Conservation (phyloP, 2,113 vertebrate species). For the Malurus cyaneus region DNA sequence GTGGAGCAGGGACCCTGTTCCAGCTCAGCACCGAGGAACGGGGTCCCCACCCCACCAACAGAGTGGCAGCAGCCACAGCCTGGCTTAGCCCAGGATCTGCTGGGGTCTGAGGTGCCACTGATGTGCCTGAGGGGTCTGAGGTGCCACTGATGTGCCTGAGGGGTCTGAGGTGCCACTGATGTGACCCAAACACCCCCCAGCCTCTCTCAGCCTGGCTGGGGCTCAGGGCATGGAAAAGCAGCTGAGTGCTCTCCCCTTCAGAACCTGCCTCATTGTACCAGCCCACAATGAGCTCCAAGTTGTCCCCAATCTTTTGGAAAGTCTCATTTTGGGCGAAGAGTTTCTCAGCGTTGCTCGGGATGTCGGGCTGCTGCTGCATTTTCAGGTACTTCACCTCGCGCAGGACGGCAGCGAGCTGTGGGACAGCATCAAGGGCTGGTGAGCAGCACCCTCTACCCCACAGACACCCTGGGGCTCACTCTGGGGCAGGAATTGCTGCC, state of each 20-base stretch:
- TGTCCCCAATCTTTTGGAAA: constrained; percentile 74
- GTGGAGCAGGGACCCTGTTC: background rate
- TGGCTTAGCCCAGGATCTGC: background rate
- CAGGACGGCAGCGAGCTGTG: constrained; percentile 73
- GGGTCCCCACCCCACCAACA: background rate
- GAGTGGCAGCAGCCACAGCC: background rate
- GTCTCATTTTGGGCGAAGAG: constrained; percentile 72
- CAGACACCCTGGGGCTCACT: accelerated
- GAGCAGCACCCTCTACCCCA: accelerated
- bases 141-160: accelerated
- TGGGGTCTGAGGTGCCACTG: accelerated
- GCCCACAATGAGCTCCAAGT: constrained; percentile 73
- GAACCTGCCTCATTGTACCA: constrained; percentile 81
- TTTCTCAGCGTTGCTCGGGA: constrained; percentile 33
- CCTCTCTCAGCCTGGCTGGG: background rate
- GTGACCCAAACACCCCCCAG: background rate
- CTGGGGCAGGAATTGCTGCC: accelerated
- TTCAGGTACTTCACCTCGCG: constrained; percentile 78
- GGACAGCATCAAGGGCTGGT: accelerated
- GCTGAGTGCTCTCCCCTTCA: accelerated
- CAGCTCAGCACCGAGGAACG: accelerated
- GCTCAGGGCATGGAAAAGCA: background rate
- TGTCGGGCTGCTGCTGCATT: constrained; percentile 69
- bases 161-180: accelerated
- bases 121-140: accelerated